Conservation (phyloP, 2,113 vertebrate genomes). For the Cryptotis parvus region DNA sequence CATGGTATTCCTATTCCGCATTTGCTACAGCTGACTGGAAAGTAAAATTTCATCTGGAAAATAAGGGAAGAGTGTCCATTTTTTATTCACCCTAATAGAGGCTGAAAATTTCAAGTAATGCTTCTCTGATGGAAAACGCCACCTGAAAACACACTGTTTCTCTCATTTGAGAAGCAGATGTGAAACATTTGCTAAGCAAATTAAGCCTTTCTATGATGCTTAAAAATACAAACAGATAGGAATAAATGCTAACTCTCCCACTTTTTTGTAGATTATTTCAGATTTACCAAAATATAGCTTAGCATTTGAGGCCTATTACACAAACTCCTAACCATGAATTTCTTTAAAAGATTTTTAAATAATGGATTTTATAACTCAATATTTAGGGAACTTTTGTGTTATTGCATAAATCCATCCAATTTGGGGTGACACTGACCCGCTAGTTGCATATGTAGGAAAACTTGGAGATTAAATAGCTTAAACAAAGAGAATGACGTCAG, state of each 20-base stretch:
- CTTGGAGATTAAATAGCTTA: background rate
- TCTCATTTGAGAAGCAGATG: slow-evolving; percentile 10
- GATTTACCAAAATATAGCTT: background rate
- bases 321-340: background rate
- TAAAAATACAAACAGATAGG: slow-evolving; percentile 10
- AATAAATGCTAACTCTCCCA: background rate
- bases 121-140: slow-evolving; percentile 31
- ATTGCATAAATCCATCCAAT: background rate
- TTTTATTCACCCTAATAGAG: slow-evolving; percentile 59
- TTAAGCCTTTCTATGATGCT: background rate
- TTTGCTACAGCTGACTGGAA: background rate
- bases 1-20: background rate
- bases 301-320: background rate
- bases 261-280: background rate
- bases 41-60: slow-evolving; percentile 34
- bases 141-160: background rate
- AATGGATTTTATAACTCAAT: background rate
- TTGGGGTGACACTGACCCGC: background rate
- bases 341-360: slow-evolving; percentile 17
- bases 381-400: background rate
- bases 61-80: slow-evolving; percentile 4
- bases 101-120: slow-evolving; percentile 58
- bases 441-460: background rate
- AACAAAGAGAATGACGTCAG: background rate
- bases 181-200: slow-evolving; percentile 36